Evolutionary conservation across 2,888 invertebrate genomes (phyloP), one percentile per base, ranked within the genome.

Genomic region (Hirtodrosophila trivittata): DNA sequence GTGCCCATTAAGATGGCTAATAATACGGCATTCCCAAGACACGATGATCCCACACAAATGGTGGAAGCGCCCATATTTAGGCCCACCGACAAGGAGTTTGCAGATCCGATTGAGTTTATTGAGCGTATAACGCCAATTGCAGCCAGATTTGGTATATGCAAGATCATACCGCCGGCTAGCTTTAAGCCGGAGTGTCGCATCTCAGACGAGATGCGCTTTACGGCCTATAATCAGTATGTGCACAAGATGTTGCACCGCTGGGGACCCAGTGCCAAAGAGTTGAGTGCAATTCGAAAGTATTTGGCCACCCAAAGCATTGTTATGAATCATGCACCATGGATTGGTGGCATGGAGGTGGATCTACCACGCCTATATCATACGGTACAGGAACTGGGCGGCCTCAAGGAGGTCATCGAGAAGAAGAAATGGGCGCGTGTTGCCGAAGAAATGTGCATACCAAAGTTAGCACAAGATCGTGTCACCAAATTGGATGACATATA

Each of bases 301-400:
- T 91, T 97, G 59, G 93, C 94, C 0, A 94, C 95, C 0, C 95
- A 97, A 85, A 95, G 94, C 71, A 95, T 96, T 2, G 92, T 93
- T 0, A 92, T 96, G 75, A 93, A 93, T 25, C 94, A 95, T 81
- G 93, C 95, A 1, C 97, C 97, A 0, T 93, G 95, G 93, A 94
- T 97, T 74, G 97, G 97, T 21, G 97, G 97, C 3, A 94, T 97
- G 92, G 98, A 98, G 91, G 93, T 98, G 0, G 97, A 98, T 89
- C 91, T 98, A 1, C 95, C 97, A 0, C 94, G 95, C 43, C 91
- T 98, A 4, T 97, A 96, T 88, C 95, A 95, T 82, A 94, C 95
- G 0, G 97, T 98, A 0, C 96, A 97, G 88, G 93, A 94, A 30
- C 92, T 95, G 62, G 98, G 98, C 0, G 98, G 98, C 0, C 92